phyloP scores from a whole-genome alignment of 1,140 invertebrate genomes.

The Parapsyche elsis region DNA sequence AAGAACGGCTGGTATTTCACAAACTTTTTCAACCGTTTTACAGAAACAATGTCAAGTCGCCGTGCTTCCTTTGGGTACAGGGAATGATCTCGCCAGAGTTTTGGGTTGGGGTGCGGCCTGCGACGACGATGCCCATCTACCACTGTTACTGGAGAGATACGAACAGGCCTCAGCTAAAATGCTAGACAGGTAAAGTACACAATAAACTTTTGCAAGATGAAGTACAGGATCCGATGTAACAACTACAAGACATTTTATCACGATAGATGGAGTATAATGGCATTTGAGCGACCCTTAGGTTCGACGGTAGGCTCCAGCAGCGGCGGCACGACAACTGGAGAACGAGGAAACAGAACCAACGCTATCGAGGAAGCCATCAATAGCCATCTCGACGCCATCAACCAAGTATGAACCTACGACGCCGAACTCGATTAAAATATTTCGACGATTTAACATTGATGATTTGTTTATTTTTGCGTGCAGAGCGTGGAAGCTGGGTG shows the following conservation, averaged over 20 bases:
- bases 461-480: neutral
- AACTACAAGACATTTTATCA: constrained; percentile 24
- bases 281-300: constrained; percentile 80
- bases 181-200: constrained; percentile 79
- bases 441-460: neutral
- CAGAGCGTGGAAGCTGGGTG: constrained; percentile 48
- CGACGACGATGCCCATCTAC: constrained; percentile 93
- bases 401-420: constrained; percentile 28
- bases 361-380: constrained; percentile 55
- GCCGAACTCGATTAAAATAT: neutral
- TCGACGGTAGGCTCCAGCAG: constrained; percentile 63
- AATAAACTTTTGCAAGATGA: no score
- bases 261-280: constrained; percentile 90
- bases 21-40: neutral
- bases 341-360: constrained; percentile 41
- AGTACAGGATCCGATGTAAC: neutral
- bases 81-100: constrained; percentile 94
- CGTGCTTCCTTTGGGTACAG: constrained; percentile 93
- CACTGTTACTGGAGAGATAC: constrained; percentile 91
- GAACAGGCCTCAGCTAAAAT: constrained; percentile 96
- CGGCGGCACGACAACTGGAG: constrained; percentile 55
- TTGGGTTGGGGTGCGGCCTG: constrained; percentile 96
- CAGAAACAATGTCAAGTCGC: constrained; percentile 92
- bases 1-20: no score
- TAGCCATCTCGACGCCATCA: constrained; percentile 48